phyloP scores from a whole-genome alignment of 2,113 vertebrate species.

The Alaudala cheleensis region DNA sequence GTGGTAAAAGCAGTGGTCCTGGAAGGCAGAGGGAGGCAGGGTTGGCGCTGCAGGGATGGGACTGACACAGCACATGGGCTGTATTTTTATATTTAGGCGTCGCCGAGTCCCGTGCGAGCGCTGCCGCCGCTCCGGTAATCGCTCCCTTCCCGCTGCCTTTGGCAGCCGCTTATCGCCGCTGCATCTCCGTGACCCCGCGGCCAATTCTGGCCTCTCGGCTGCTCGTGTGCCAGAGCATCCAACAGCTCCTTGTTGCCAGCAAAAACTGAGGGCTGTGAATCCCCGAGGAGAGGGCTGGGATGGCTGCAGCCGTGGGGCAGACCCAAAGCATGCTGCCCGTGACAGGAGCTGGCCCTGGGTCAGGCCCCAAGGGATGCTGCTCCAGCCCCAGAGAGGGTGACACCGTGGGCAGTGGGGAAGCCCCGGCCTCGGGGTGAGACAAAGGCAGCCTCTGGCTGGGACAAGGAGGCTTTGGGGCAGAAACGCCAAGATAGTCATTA shows the following conservation, averaged over 20 bases:
- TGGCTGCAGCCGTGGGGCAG: not conserved
- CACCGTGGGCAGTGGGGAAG: not conserved
- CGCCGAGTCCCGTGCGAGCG: not conserved
- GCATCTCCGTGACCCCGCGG: not conserved
- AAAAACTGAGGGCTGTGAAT: not conserved
- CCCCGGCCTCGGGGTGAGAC: not conserved
- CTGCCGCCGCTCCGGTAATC: not conserved
- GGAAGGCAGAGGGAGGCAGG: conserved; percentile 43
- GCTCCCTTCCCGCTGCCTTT: not conserved
- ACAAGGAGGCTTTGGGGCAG: conserved; percentile 21
- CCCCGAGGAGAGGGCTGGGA: not conserved
- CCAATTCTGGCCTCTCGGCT: not conserved
- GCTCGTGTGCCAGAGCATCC: not conserved
- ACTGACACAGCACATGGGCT: rapidly evolving
- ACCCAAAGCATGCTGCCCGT: not conserved
- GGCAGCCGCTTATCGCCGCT: not conserved
- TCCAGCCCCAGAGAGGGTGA: not conserved
- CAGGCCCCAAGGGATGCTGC: not conserved
- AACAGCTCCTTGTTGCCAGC: not conserved
- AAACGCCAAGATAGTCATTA: not conserved
- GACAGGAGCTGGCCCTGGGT: not conserved
- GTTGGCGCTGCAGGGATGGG: not conserved
- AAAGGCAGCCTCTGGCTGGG: conserved; percentile 14
- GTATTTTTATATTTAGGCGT: not conserved
- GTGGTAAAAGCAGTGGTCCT: conserved; percentile 95